Percentiles rank a stretch among this genome's conserved stretches.
phyloP scores from a whole-genome alignment of 2,888 invertebrate genomes.

The Chrysodeixis includens region DNA sequence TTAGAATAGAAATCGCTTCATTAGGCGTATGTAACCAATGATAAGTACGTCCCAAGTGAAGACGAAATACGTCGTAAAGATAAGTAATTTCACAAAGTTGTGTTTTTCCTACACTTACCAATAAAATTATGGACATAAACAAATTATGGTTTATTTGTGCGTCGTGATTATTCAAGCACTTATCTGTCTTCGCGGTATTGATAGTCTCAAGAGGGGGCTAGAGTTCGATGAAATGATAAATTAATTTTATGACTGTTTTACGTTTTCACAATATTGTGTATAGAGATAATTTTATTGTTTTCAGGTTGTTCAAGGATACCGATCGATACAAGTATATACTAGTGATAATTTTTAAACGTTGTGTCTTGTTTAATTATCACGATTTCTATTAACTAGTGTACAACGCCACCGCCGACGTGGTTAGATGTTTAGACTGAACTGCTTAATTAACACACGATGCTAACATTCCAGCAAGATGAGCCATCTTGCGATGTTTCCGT shows the following conservation, averaged over 20 bases:
- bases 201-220: slow-evolving; percentile 37
- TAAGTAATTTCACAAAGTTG: not conserved
- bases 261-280: slow-evolving; percentile 19
- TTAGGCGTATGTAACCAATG: not conserved
- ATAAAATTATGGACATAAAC: slow-evolving; percentile 30
- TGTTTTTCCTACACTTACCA: slow-evolving; percentile 16
- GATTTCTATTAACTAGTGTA: slow-evolving; percentile 39
- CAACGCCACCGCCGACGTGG: slow-evolving; percentile 75
- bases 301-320: slow-evolving; percentile 85
- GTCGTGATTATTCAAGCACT: slow-evolving; percentile 13
- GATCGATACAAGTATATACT: slow-evolving; percentile 84
- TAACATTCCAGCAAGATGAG: slow-evolving; percentile 45
- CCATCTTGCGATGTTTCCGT: slow-evolving; percentile 41
- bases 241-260: slow-evolving; percentile 33
- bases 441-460: slow-evolving; percentile 58
- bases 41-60: not conserved
- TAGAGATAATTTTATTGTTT: slow-evolving; percentile 69
- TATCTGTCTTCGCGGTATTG: slow-evolving; percentile 35
- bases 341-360: slow-evolving; percentile 61
- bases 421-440: slow-evolving; percentile 41
- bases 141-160: slow-evolving; percentile 25
- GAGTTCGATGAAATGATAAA: slow-evolving; percentile 19
- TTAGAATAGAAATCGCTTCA: slow-evolving; percentile 14
- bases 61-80: not conserved
- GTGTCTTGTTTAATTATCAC: slow-evolving; percentile 53